Evolutionary conservation across 2,113 vertebrate species (phyloP), one percentile per base, ranked within the genome.

Genomic region (Sinosuthora webbiana): DNA sequence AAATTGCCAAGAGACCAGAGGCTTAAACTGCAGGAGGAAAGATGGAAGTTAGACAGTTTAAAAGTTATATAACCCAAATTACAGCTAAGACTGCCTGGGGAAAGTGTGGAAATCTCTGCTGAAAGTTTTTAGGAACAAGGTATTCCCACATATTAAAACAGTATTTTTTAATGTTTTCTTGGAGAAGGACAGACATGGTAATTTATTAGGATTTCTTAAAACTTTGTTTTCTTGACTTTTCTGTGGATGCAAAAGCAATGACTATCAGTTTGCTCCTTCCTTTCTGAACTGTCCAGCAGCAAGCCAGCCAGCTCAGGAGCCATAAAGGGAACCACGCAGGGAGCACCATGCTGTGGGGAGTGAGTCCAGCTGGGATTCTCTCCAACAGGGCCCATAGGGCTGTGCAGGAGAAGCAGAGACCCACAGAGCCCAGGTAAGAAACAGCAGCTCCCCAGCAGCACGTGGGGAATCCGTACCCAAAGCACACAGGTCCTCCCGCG

Each of bases 301-400:
- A 73, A 59, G 25, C 1, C 49, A 31, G 30, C 17, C 33, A 69
- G 35, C 24, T 45, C 21, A n/a, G 76, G 7, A 76, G 47, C 33
- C 2, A 0, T 2, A 11, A 7, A 30, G 56, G 44, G 77, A 47
- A 16, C 7, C 31, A 44, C 9, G 14, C 4, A 0, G 52, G 59
- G 14, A 79, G 47, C 56, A 16, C 2, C 20, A 42, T 25, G 23
- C 64, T 41, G 13, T 15, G 13, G 41, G 13, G 41, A 44, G 31
- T 6, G 63, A 64, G 28, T 4, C 52, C 73, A 53, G 65, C 69
- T 24, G 62, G 45, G 47, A 44, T 14, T 59, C n/a, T 30, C 23
- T 59, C 64, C 10, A 9, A 20, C 39, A 13, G 3, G 37, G 42
- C 44, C 55, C 35, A 5, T 5, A 44, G 23, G 2, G 8, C 80